These are phyloP conservation scores for Pomatorhinus ruficollis DNA, from an alignment of 2,113 vertebrate species.

Conservation along the genomic window DNA sequence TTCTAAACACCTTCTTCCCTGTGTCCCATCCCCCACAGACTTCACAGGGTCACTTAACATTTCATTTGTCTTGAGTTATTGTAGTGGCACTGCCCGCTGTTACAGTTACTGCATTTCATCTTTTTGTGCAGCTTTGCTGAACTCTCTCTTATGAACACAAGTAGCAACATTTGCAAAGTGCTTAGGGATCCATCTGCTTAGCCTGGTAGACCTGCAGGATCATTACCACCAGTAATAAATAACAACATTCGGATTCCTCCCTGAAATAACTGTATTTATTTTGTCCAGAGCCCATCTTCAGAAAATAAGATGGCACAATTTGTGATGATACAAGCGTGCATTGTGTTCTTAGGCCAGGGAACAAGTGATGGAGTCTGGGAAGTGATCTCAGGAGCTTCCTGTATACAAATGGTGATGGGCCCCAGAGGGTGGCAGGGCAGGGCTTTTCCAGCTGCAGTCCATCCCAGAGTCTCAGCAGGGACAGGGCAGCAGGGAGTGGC, in stretches of 20 bases:
- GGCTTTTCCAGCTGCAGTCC: background rate
- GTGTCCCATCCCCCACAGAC: background rate
- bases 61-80: background rate
- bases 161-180: background rate
- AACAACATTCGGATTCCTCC: background rate
- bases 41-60: background rate
- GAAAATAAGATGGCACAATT: background rate
- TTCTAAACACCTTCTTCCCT: background rate
- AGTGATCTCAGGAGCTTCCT: background rate
- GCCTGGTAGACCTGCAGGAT: background rate
- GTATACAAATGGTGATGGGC: background rate
- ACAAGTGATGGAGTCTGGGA: background rate
- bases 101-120: background rate
- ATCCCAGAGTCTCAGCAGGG: background rate
- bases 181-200: background rate
- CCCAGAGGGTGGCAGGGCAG: background rate
- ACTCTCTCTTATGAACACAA: background rate
- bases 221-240: background rate
- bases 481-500: background rate
- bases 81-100: background rate
- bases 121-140: background rate
- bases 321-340: fast-evolving
- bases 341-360: background rate
- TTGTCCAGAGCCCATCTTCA: background rate
- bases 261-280: background rate